These are phyloP conservation scores for Andrena fulva DNA, from an alignment of 2,888 invertebrate species.

Conservation along the genomic window DNA sequence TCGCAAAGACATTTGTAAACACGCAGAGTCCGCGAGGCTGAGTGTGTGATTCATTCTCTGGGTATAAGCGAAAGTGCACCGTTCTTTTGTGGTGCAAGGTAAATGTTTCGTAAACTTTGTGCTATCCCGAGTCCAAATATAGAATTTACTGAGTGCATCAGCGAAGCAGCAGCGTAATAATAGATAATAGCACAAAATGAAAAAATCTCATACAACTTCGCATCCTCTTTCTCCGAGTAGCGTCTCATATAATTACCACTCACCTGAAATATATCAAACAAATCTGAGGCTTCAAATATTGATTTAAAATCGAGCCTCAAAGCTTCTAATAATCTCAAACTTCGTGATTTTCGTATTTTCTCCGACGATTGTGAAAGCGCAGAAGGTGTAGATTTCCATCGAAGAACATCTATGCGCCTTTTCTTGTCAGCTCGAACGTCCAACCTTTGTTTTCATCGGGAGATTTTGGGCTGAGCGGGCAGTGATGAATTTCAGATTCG, in stretches of 20 bases:
- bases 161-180: too few species aligned
- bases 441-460: slow-evolving; percentile 15
- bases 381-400: not conserved
- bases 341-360: not conserved
- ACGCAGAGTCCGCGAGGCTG: not conserved
- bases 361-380: not conserved
- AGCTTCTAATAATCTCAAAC: not conserved
- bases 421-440: not conserved
- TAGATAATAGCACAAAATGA: too few species aligned
- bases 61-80: slow-evolving; percentile 16
- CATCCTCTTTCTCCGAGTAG: too few species aligned
- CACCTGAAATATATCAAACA: too few species aligned
- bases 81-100: not conserved
- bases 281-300: too few species aligned
- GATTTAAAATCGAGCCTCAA: not conserved
- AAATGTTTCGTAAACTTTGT: not conserved
- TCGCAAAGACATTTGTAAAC: not conserved
- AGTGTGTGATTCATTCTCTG: slow-evolving; percentile 29
- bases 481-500: slow-evolving; percentile 17
- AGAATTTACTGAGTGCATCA: not conserved
- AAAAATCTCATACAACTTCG: too few species aligned
- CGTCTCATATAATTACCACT: too few species aligned
- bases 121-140: not conserved
- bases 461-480: slow-evolving; percentile 7
- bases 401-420: slow-evolving; percentile 7